Evolutionary conservation across 2,113 vertebrate species (phyloP).

Genomic region (Misgurnus mizolepis): DNA sequence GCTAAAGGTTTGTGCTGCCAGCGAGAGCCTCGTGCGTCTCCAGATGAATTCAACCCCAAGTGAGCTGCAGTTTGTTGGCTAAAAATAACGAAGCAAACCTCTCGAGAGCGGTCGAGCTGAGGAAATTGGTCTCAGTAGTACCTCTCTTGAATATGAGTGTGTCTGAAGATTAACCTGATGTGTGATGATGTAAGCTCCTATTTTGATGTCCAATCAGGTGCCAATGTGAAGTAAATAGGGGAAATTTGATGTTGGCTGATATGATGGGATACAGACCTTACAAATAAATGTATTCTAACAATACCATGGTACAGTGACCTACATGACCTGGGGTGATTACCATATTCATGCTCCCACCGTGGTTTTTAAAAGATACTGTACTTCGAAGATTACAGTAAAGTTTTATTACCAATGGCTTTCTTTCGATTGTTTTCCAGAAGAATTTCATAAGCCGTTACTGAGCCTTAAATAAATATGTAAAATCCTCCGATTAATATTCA

Average conservation of each 20-base stretch:
- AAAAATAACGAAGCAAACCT: slow-evolving; percentile 44
- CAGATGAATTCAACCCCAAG: slow-evolving; percentile 37
- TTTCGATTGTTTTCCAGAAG: background rate
- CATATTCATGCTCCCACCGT: too few species aligned
- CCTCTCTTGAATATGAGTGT: slow-evolving; percentile 7
- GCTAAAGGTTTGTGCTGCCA: slow-evolving; percentile 36
- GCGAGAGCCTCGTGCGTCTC: background rate
- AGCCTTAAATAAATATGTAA: background rate
- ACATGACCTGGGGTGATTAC: too few species aligned
- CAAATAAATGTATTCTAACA: background rate
- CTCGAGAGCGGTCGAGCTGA: slow-evolving; percentile 28
- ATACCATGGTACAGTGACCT: background rate
- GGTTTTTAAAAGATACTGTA: too few species aligned
- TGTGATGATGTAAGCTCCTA: background rate
- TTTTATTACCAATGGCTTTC: background rate
- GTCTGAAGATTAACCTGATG: slow-evolving; percentile 30
- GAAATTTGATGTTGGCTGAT: background rate
- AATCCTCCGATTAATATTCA: background rate
- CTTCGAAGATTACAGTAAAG: background rate
- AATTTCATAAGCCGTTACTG: background rate
- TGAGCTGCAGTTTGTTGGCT: slow-evolving; percentile 24
- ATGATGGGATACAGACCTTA: background rate
- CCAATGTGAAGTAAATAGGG: background rate
- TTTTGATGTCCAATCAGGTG: background rate
- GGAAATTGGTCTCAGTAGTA: slow-evolving; percentile 43